Percentiles rank a stretch among this genome's conserved stretches.
Conservation (phyloP, 2,888 invertebrate species). For the Thymelicus lineola region DNA sequence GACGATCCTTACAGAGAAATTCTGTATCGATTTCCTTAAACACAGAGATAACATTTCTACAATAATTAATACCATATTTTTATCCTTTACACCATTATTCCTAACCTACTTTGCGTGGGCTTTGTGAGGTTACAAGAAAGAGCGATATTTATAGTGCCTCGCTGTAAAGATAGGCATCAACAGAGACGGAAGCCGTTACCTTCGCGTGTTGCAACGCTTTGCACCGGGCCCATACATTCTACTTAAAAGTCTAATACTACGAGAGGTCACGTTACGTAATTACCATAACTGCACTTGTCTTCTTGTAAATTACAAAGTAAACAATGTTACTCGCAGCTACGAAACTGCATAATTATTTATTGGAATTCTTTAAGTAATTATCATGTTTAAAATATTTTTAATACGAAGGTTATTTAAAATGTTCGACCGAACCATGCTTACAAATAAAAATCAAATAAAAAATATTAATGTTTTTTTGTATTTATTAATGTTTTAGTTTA, state of each 20-base stretch:
- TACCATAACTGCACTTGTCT: not conserved
- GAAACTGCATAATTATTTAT: too few species aligned
- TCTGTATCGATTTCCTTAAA: too few species aligned
- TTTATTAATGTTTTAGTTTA: too few species aligned
- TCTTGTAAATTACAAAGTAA: not conserved
- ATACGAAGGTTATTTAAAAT: too few species aligned
- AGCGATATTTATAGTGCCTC: slow-evolving; percentile 3
- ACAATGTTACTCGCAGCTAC: too few species aligned
- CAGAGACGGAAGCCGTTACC: slow-evolving; percentile 50
- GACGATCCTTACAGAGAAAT: too few species aligned
- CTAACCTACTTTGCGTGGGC: not conserved
- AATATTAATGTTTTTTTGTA: too few species aligned
- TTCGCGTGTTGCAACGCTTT: slow-evolving; percentile 49
- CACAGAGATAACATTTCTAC: too few species aligned
- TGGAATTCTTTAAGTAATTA: too few species aligned
- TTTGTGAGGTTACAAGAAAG: slow-evolving; percentile 1
- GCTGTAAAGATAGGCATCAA: slow-evolving; percentile 47
- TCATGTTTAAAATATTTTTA: too few species aligned
- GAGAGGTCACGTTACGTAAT: slow-evolving; percentile 31
- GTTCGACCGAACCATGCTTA: too few species aligned
- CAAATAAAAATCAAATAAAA: too few species aligned
- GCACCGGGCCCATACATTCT: slow-evolving; percentile 41
- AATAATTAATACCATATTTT: not conserved
- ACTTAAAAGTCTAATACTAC: slow-evolving; percentile 39
- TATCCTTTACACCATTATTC: not conserved